Evolutionary conservation across 2,113 vertebrate species (phyloP).

Genomic region (Atractosteus spatula): DNA sequence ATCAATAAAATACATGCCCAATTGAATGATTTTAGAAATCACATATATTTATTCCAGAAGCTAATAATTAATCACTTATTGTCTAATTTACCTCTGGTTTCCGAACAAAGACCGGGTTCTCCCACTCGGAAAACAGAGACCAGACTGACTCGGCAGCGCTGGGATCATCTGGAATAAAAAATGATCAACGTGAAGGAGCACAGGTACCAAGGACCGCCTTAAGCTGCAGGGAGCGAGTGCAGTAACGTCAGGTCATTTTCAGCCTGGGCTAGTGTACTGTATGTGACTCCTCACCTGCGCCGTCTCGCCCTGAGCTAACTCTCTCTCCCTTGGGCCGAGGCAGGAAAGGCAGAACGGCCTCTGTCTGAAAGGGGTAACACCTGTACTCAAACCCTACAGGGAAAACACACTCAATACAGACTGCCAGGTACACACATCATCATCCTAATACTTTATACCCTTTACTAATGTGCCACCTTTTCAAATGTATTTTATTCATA

Average conservation of each 20-base stretch:
- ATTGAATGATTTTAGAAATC: background rate
- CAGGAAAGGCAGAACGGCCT: slow-evolving; percentile 85
- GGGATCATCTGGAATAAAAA: slow-evolving; percentile 45
- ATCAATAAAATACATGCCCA: too few species aligned
- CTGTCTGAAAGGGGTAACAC: slow-evolving; percentile 89
- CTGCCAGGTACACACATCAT: background rate
- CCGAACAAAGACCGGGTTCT: slow-evolving; percentile 87
- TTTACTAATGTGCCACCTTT: too few species aligned
- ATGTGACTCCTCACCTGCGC: slow-evolving; percentile 67
- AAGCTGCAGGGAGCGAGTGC: background rate
- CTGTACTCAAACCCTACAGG: slow-evolving; percentile 81
- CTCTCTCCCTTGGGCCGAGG: slow-evolving; percentile 77
- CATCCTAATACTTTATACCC: too few species aligned
- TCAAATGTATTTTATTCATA: too few species aligned
- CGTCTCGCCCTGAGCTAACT: slow-evolving; percentile 62
- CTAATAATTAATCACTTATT: background rate
- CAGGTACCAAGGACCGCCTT: background rate
- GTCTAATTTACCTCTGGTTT: slow-evolving; percentile 69
- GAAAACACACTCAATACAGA: slow-evolving; percentile 40
- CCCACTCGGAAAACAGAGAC: slow-evolving; percentile 81
- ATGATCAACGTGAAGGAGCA: background rate
- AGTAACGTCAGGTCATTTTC: background rate
- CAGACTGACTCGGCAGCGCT: slow-evolving; percentile 61
- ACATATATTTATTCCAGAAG: background rate
- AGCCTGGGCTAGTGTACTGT: slow-evolving; percentile 14